Evolutionary conservation across 1,140 invertebrate species (phyloP).

Genomic region (Habropoda laboriosa): DNA sequence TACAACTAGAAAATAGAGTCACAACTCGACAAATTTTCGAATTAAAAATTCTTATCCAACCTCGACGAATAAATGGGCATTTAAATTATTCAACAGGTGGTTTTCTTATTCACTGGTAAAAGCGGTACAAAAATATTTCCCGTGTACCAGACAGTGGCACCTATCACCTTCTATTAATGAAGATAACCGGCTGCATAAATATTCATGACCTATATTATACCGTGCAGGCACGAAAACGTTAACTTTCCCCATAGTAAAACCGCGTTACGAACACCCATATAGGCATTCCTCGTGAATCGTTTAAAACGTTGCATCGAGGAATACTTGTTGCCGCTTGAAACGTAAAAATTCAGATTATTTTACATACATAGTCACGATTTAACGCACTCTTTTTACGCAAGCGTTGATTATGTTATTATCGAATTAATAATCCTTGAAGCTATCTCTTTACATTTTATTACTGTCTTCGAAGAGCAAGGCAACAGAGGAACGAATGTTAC

Average conservation of each 20-base stretch:
- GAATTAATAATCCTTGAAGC: background rate
- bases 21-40: background rate
- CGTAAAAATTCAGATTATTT: background rate
- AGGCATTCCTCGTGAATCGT: background rate
- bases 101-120: background rate
- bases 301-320: background rate
- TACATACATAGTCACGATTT: background rate
- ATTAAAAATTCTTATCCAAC: background rate
- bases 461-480: background rate
- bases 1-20: background rate
- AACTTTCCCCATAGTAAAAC: slow-evolving; percentile 3
- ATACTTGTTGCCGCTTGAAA: background rate
- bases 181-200: slow-evolving; percentile 31
- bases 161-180: background rate
- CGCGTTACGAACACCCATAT: background rate
- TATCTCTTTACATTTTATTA: background rate
- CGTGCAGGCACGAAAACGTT: background rate
- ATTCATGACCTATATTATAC: slow-evolving; percentile 18
- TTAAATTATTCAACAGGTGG: background rate
- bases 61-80: background rate
- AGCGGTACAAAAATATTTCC: background rate
- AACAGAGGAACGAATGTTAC: no score
- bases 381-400: background rate
- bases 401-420: background rate
- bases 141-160: background rate